phyloP scores from a whole-genome alignment of 2,888 invertebrate species.

The Calameuta filiformis region DNA sequence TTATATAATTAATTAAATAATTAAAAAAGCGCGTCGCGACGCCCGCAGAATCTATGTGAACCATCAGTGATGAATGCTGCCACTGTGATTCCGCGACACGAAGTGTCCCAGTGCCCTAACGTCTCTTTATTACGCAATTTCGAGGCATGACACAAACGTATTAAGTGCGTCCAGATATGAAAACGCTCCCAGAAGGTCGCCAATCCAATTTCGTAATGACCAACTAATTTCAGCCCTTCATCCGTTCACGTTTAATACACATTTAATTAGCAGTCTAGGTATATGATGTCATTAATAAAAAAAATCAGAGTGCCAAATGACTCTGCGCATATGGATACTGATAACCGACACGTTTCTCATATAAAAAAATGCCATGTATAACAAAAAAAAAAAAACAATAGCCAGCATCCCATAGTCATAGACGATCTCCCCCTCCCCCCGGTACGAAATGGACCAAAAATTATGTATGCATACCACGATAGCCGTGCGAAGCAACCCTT shows the following conservation, averaged over 20 bases:
- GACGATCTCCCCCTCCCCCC: neutral
- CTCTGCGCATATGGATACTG: neutral
- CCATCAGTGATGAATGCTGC: constrained; percentile 35
- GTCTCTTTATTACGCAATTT: constrained; percentile 20
- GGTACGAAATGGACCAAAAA: neutral
- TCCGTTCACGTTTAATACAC: neutral
- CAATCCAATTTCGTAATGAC: constrained; percentile 21
- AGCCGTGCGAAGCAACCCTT: neutral
- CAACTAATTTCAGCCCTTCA: neutral
- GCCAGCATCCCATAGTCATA: neutral
- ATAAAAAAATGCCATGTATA: neutral
- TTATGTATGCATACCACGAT: neutral
- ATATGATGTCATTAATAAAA: neutral
- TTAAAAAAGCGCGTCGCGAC: constrained; percentile 26
- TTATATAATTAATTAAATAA: constrained; percentile 38
- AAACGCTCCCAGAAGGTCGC: constrained; percentile 19
- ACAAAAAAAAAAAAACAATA: neutral
- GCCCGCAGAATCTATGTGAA: constrained; percentile 31
- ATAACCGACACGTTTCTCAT: neutral
- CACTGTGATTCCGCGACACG: constrained; percentile 22
- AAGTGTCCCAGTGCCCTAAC: constrained; percentile 3
- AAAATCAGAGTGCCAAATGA: neutral
- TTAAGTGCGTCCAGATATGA: constrained; percentile 15
- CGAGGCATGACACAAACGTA: constrained; percentile 15
- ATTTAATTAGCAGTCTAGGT: neutral